Evolutionary conservation across 2,113 vertebrate species (phyloP).

Genomic region (Nannobrachium achirus): DNA sequence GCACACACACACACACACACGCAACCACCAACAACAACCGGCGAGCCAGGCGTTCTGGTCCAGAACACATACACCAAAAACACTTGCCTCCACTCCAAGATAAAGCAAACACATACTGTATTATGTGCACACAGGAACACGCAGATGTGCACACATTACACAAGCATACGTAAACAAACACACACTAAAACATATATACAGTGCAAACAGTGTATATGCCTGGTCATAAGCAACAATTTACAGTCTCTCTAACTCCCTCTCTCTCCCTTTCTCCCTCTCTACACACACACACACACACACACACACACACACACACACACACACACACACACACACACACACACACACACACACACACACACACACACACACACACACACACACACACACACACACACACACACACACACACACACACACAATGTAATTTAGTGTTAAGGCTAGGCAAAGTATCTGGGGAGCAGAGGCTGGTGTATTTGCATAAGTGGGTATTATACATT

Average conservation of each 20-base stretch:
- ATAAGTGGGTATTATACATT: slow-evolving; percentile 69
- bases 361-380: background rate
- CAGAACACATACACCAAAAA: too few species aligned
- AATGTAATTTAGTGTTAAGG: slow-evolving; percentile 21
- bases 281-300: slow-evolving; percentile 11
- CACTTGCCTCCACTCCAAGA: background rate
- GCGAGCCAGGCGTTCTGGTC: too few species aligned
- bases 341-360: slow-evolving; percentile 36
- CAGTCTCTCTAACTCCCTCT: too few species aligned
- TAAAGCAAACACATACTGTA: background rate
- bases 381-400: background rate
- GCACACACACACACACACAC: slow-evolving; percentile 7
- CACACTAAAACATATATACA: background rate
- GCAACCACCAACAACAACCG: background rate
- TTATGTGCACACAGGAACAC: background rate
- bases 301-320: background rate
- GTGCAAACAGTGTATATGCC: too few species aligned
- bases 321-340: slow-evolving; percentile 13
- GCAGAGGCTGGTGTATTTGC: slow-evolving; percentile 64
- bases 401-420: background rate
- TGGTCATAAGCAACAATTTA: too few species aligned
- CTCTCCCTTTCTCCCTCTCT: too few species aligned
- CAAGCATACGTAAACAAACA: background rate
- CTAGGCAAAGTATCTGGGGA: slow-evolving; percentile 44
- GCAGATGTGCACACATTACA: background rate